A percentile compares a stretch with the other conserved stretches of the same genome.
Conservation (phyloP, 2,888 invertebrate genomes). For the Ichneumoninae sp. region DNA sequence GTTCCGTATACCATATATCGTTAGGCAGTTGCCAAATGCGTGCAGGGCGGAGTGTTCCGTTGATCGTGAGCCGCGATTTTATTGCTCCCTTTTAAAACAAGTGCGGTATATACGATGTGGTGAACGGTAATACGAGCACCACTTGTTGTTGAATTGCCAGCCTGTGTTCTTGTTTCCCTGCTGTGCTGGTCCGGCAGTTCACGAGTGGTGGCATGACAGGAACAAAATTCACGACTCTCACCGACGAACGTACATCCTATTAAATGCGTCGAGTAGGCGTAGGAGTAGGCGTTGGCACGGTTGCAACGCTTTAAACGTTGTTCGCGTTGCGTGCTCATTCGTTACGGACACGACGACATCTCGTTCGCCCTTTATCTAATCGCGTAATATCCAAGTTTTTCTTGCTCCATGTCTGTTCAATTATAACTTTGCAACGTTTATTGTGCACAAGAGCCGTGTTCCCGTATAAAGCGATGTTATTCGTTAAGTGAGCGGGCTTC, state of each 20-base stretch:
- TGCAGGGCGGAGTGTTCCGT: slow-evolving; percentile 41
- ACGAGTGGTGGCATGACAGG: slow-evolving; percentile 64
- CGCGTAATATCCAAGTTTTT: neutral
- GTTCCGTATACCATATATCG: neutral
- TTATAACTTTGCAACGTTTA: neutral
- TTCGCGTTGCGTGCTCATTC: slow-evolving; percentile 61
- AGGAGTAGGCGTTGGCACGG: slow-evolving; percentile 64
- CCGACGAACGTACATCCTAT: slow-evolving; percentile 73
- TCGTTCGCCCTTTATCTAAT: slow-evolving; percentile 29
- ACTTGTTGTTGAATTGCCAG: slow-evolving; percentile 24
- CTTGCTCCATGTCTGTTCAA: neutral
- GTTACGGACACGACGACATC: slow-evolving; percentile 50
- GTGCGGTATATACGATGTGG: slow-evolving; percentile 64
- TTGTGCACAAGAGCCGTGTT: neutral
- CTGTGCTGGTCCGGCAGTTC: slow-evolving; percentile 14
- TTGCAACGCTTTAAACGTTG: slow-evolving; percentile 67
- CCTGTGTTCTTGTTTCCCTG: slow-evolving; percentile 29
- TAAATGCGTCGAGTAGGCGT: slow-evolving; percentile 72
- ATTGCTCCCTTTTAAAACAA: slow-evolving; percentile 67
- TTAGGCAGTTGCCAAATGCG: slow-evolving; percentile 16
- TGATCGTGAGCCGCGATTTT: slow-evolving; percentile 65
- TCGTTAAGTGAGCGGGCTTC: neutral
- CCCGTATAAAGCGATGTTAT: neutral
- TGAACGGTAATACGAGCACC: slow-evolving; percentile 66
- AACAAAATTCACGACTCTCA: slow-evolving; percentile 74